These are phyloP conservation scores for Scomberomorus guttatus DNA, from an alignment of 2,797 vertebrate species.

Conservation along the genomic window DNA sequence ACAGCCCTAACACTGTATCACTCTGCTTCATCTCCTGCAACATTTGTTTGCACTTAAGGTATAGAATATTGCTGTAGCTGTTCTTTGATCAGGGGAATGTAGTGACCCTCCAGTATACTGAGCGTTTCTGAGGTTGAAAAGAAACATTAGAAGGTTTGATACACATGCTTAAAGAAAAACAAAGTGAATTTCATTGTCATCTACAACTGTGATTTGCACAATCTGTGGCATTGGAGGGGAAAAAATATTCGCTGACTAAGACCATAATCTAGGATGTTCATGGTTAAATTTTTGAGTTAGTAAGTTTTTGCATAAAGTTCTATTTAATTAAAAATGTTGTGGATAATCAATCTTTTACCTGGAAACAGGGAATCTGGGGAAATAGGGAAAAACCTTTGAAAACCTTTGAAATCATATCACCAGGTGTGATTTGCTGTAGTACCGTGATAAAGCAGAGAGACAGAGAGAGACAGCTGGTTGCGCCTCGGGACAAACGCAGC, in stretches of 20 bases:
- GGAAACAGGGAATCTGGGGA: too few species aligned
- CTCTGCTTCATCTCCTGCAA: background rate
- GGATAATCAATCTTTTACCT: background rate
- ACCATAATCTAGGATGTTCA: too few species aligned
- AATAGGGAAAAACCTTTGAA: background rate
- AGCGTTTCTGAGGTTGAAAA: background rate
- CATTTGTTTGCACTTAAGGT: background rate
- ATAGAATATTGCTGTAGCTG: too few species aligned
- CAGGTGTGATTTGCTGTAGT: background rate
- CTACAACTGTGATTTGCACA: too few species aligned
- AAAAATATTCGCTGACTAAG: too few species aligned
- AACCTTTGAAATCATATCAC: background rate
- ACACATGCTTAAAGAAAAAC: too few species aligned
- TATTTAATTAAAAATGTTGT: background rate
- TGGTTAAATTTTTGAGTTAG: too few species aligned
- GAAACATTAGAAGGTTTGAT: conserved; percentile 3
- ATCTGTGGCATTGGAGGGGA: too few species aligned
- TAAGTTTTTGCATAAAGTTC: too few species aligned
- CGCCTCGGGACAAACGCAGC: background rate
- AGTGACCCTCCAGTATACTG: background rate
- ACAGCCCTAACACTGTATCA: background rate
- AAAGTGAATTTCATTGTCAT: too few species aligned
- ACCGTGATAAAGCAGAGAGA: background rate
- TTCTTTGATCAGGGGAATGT: background rate
- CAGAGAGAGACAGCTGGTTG: background rate